Evolutionary conservation across 2,113 vertebrate species (phyloP), one percentile per base, ranked within the genome.

Genomic region (Phoxinus phoxinus): DNA sequence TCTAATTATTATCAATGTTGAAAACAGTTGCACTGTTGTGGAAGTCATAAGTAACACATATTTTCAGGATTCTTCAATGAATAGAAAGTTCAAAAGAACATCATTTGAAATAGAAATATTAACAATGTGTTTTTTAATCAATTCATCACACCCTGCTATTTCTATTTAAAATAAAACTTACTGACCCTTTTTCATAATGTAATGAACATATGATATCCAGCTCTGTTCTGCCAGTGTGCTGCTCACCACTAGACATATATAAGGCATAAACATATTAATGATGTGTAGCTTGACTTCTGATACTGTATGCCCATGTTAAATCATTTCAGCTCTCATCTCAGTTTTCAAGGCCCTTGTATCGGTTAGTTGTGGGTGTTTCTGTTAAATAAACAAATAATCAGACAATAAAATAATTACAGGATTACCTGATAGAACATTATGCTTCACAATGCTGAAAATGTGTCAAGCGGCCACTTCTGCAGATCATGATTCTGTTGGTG

Each of bases 401-500:
- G 90, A 85, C 92, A 90, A 85, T 88, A 73, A 75, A 87, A 86
- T 88, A 83, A 86, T 79, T 84, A 81, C 79, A 81, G 85, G 74
- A 51, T 80, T 71, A 83, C 56, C 84, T 84, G 58, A 83, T 77
- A 84, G 74, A 87, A 87, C 81, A 67, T 41, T 59, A 86, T 86
- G 90, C 87, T 87, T 86, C 74, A 88, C 87, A 27, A 23, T 86
- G 86, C 88, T 27, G 48, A 58, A 86, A 90, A 88, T 79, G 87
- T 91, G 91, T 93, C 92, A 89, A 90, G 90, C 86, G 87, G 81
- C 89, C 90, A 85, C 90, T 91, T 88, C 72, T 74, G 63, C 23
- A 27, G 51, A 79, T 83, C 85, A 88, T 87, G 75, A 91, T 93
- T 91, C 89, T 90, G 93, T 92, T 91, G 91, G 91, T 79, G 88